Base-by-base conservation (phyloP, 2,888 invertebrate species). In the Cosmia pyralina region DNA sequence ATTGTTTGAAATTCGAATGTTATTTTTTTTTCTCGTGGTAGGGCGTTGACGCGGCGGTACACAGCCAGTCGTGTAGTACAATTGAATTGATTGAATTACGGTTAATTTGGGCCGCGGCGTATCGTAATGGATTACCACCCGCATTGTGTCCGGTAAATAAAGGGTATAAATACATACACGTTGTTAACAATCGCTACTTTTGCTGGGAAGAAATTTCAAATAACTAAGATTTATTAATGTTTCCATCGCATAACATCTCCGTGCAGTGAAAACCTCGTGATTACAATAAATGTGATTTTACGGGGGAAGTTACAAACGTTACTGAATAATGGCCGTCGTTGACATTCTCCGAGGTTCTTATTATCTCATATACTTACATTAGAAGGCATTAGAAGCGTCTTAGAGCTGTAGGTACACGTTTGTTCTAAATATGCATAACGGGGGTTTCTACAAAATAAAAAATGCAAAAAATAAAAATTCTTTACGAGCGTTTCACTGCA, bases 1-100 rank as follows among this genome's bases (percentile, higher is more conserved):
- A 94, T 92, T 92, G 92, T 93, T 91, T 89, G 90, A 91, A 91
- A 91, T 93, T 92, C 90, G 92, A 91, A 92, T 93, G 92, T 92
- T 92, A 90, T 93, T 93, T 93, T 93, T 41, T 69, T 94, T 94
- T 94, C 72, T 93, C 91, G 81, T 79, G 77, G 85, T 89, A 93
- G 95, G 95, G 95, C 96, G 95, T 95, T 94, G 94, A 95, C 95
- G 94, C 89, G 87, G 81, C 87, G 85, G 92, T 93, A 94, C 93
- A 94, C 92, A 92, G 93, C 91, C 92, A 91, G 93, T 90, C 91
- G 90, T 94, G 93, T 94, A 92, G 85, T 92, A 95, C 95, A 96
- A 95, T 95, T 94, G 94, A 93, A 92, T 91, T 95, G 94, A 95
- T 96, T 95, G 95, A 95, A 96, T 96, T 95, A 95, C 89, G 89